Base-by-base conservation (phyloP, 92 coral and sea anemone genomes). In the Paramuricea clavata region DNA sequence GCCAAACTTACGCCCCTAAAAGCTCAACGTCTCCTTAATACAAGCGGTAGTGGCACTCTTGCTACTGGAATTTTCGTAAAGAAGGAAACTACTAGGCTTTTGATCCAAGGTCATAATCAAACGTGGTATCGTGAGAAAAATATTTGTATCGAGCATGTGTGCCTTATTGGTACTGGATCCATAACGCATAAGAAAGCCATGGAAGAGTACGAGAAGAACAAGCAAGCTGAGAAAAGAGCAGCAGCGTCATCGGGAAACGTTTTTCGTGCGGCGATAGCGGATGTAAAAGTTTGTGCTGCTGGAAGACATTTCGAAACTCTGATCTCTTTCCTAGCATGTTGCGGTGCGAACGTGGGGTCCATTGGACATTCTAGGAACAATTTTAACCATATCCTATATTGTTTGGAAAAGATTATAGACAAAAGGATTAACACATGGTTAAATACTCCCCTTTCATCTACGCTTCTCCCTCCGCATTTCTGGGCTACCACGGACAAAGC, bases 391-490 rank as follows among this genome's bases (percentile, higher is more conserved):
- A 81, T 81, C 33, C 16, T 81, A 19, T 81, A 81, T 81, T 56
- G 85, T 41, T 36, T 81, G 30, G 85, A 81, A 71, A 39, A 12
- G 33, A 62, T 54, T 21, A 54, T 57, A 47, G 52, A 81, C 39
- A 36, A 27, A 23, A 81, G 59, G 39, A 33, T 81, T 56, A 81
- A 60, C n/a, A 23, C 32, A 35, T 81, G 85, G 71, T 54, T 81
- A 81, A 60, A 35, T 47, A 30, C 68, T 12, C 85, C 85, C n/a
- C 47, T 81, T 27, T 21, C 85, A 27, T 62, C 74, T 30, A 81
- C 85, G 23, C 57, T 22, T n/a, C 74, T 81, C 57, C 85, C 85
- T 2, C 85, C 85, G 33, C 85, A 81, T 71, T 60, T 33, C 15
- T 81, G 74, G 85, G 85, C 56, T 33, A 81, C 85, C 16, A 13